Evolutionary conservation across 2,113 vertebrate genomes (phyloP), one percentile per base, ranked within the genome.

Genomic region (Progne subis): DNA sequence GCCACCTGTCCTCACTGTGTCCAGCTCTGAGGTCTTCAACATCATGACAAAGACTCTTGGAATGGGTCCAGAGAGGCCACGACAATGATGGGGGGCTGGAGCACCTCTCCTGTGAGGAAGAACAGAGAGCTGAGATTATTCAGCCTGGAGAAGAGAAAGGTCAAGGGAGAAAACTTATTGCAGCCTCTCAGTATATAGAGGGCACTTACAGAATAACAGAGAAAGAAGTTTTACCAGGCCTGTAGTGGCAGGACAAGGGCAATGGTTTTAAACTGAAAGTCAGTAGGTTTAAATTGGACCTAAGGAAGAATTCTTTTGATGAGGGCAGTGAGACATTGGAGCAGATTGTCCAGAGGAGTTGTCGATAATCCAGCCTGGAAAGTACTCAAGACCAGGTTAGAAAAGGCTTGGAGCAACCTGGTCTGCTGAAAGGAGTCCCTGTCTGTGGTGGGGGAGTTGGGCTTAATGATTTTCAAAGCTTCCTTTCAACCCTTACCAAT

Each of bases 361-460:
- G 46, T 53, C 21, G 16, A 41, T 46, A 12, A 5, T 21, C 24
- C 39, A 68, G 0, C 23, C 11, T 0, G 6, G 6, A 32, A 29
- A 55, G 5, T n/a, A 18, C 21, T 24, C 31, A 79, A 50, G 53
- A 12, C 3, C 26, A 63, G 21, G 19, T 5, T 88, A 39, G 32
- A 82, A 3, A 11, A 29, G 21, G 17, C 41, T 87, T 60, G 65
- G 55, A 60, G 34, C 18, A 85, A 21, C 6, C 5, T 56, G 29
- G 1, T 50, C 44, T 64, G n/a, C 28, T 49, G 5, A 23, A 80
- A 72, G 12, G 2, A 37, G 21, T 46, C 44, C 10, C 18, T 83
- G 29, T 11, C 26, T 12, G 6, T 39, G 25, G 24, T 37, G 28
- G 16, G 2, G 12, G 12, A 3, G 2, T 1, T 72, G 16, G 5